Conservation (phyloP, 2,888 invertebrate species). For the Schizaphis graminum region DNA sequence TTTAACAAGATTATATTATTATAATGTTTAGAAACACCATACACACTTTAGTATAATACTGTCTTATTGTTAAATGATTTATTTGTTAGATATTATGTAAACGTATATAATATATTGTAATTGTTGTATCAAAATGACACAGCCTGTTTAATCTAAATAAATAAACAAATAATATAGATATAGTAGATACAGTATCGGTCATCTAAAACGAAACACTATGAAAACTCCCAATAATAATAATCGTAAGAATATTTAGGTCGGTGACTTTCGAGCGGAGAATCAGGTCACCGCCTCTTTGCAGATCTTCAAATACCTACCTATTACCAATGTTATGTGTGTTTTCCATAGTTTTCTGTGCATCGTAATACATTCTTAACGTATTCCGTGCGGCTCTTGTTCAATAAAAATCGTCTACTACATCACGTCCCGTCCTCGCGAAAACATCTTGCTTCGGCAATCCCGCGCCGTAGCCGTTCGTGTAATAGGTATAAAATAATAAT, state of each 20-base stretch:
- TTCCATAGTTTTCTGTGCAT: not conserved
- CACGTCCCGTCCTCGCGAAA: constrained; percentile 39
- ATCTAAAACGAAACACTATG: not conserved
- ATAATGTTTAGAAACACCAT: not conserved
- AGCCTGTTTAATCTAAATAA: not conserved
- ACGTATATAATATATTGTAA: not conserved
- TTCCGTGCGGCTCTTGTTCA: not conserved
- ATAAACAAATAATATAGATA: not conserved
- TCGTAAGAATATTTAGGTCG: not conserved
- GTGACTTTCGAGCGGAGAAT: not conserved
- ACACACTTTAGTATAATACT: not conserved
- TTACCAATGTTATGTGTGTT: not conserved
- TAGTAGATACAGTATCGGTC: not conserved
- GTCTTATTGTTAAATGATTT: not conserved
- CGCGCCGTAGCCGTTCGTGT: not conserved
- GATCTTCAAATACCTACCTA: not conserved
- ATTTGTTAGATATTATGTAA: not conserved
- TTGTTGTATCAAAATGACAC: not conserved
- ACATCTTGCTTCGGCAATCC: not conserved
- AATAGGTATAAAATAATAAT: not conserved
- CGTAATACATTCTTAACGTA: not conserved
- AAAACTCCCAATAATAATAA: not conserved
- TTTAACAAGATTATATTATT: not conserved
- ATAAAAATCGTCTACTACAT: not conserved
- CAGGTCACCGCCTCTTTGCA: not conserved